phyloP scores from a whole-genome alignment of 2,113 vertebrate species.

The Cyphomyrus plagiostoma region DNA sequence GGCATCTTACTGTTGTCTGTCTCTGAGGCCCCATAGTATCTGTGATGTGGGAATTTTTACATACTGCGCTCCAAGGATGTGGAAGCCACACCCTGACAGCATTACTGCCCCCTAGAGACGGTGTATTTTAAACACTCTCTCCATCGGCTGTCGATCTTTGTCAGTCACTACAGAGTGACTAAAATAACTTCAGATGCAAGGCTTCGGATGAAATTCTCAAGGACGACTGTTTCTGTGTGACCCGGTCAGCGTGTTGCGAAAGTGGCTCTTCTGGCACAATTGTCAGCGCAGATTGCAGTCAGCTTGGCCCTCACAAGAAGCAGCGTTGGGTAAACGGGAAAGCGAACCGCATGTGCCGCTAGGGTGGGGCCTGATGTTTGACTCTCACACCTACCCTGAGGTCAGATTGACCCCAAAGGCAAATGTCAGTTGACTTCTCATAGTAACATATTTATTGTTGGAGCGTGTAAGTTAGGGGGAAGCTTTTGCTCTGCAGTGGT shows the following conservation, averaged over 20 bases:
- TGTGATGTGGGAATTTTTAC: constrained; percentile 30
- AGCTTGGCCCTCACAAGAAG: constrained; percentile 11
- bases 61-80: constrained; percentile 11
- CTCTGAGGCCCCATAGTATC: constrained; percentile 12
- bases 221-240: background rate
- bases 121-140: background rate
- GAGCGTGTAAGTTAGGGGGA: background rate
- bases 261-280: background rate
- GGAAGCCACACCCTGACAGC: background rate
- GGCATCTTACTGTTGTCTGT: background rate
- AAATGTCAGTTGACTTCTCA: no score
- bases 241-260: background rate
- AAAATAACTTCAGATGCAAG: background rate
- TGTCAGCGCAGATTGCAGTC: background rate
- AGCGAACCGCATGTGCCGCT: background rate
- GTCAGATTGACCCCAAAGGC: no score
- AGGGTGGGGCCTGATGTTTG: background rate
- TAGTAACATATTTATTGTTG: no score
- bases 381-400: no score
- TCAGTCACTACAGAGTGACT: background rate
- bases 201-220: background rate
- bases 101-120: background rate
- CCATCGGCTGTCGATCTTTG: background rate
- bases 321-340: constrained; percentile 15
- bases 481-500: background rate